A percentile compares a stretch with the other conserved stretches of the same genome.
These are phyloP conservation scores for Drosophila kanapiae DNA, from an alignment of 1,140 invertebrate species.

Conservation along the genomic window DNA sequence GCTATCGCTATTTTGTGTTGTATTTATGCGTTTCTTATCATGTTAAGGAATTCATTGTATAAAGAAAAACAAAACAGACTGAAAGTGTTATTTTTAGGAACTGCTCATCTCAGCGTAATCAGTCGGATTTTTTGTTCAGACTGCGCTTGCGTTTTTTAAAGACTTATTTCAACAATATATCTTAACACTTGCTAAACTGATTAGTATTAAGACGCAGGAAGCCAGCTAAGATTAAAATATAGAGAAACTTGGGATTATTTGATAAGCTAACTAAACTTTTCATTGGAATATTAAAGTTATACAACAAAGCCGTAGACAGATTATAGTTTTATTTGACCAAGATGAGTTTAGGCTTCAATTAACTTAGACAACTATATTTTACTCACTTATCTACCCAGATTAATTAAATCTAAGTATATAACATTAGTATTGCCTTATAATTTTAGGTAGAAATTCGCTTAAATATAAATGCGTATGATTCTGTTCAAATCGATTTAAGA, in stretches of 20 bases:
- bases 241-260: too few relatives aligned
- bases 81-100: constrained; percentile 1
- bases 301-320: too few relatives aligned
- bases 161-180: too few relatives aligned
- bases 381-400: too few relatives aligned
- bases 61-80: background rate
- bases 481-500: constrained; percentile 14
- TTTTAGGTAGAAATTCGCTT: too few relatives aligned
- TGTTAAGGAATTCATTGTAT: constrained; percentile 10
- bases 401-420: too few relatives aligned
- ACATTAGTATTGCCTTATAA: too few relatives aligned
- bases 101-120: background rate
- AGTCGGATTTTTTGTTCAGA: background rate
- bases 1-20: constrained; percentile 9
- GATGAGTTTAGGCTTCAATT: too few relatives aligned
- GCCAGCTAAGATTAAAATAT: background rate
- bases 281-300: too few relatives aligned
- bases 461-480: constrained; percentile 6
- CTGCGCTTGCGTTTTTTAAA: background rate
- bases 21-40: constrained; percentile 45
- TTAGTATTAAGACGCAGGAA: background rate
- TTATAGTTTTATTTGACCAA: too few relatives aligned
- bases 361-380: too few relatives aligned
- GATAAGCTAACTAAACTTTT: too few relatives aligned
- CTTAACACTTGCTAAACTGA: background rate